These are phyloP conservation scores for Daktulosphaira vitifoliae DNA, from an alignment of 1,140 invertebrate species.

Conservation along the genomic window DNA sequence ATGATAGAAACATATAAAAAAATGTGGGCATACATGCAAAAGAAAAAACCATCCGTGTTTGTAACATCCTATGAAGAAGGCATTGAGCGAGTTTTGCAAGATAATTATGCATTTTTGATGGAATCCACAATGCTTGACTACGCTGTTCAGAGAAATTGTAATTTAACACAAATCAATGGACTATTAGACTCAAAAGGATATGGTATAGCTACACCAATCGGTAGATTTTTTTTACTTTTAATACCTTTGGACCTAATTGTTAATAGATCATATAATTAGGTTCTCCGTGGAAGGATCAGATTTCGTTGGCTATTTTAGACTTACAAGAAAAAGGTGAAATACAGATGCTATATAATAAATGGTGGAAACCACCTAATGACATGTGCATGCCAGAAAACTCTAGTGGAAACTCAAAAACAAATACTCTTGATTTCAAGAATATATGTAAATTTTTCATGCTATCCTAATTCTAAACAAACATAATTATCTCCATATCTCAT, in stretches of 20 bases:
- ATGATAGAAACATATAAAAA: slow-evolving; percentile 79
- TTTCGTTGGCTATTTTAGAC: slow-evolving; percentile 65
- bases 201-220: slow-evolving; percentile 52
- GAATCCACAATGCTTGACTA: slow-evolving; percentile 91
- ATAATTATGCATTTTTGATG: slow-evolving; percentile 86
- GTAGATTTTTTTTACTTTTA: too few species aligned
- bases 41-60: slow-evolving; percentile 61
- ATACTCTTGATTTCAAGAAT: slow-evolving; percentile 77
- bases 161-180: slow-evolving; percentile 87
- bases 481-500: background rate
- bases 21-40: slow-evolving; percentile 81
- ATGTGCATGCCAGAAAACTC: slow-evolving; percentile 57
- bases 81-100: slow-evolving; percentile 60
- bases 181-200: slow-evolving; percentile 77
- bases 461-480: background rate
- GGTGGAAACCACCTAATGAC: slow-evolving; percentile 62
- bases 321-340: slow-evolving; percentile 65
- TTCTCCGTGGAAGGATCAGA: slow-evolving; percentile 64
- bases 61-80: slow-evolving; percentile 68
- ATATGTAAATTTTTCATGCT: slow-evolving; percentile 51
- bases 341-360: slow-evolving; percentile 61
- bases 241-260: too few species aligned
- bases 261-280: slow-evolving; percentile 46
- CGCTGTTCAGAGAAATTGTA: slow-evolving; percentile 78
- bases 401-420: slow-evolving; percentile 64